Conservation (phyloP, 2,797 vertebrate species). For the Vireo griseus region DNA sequence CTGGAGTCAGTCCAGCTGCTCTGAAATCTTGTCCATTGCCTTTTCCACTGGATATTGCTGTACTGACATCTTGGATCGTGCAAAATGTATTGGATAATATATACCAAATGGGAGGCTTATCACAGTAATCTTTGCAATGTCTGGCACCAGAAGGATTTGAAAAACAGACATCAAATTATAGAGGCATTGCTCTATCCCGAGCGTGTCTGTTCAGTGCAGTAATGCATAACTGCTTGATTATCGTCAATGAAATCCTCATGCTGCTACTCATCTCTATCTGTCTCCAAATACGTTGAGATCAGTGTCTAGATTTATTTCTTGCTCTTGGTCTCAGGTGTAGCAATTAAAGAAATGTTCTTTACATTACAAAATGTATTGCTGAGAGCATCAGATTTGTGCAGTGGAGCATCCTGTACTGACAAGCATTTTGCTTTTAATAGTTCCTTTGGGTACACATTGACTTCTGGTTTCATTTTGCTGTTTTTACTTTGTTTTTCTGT, state of each 20-base stretch:
- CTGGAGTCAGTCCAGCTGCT: background rate
- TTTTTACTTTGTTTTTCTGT: slow-evolving; percentile 44
- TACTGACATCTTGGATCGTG: background rate
- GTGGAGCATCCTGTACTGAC: slow-evolving; percentile 39
- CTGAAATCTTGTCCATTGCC: background rate
- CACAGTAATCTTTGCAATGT: background rate
- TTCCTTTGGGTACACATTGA: slow-evolving; percentile 20
- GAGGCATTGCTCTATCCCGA: background rate
- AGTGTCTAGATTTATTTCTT: slow-evolving; percentile 28
- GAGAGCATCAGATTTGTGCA: slow-evolving; percentile 54
- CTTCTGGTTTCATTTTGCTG: slow-evolving; percentile 40
- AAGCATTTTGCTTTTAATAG: slow-evolving; percentile 54
- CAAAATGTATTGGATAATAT: background rate
- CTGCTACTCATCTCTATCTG: slow-evolving; percentile 18
- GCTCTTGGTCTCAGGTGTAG: slow-evolving; percentile 52
- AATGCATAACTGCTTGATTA: slow-evolving; percentile 20
- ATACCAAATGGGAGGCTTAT: background rate
- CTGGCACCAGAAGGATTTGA: slow-evolving; percentile 12
- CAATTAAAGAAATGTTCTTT: slow-evolving; percentile 57
- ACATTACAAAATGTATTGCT: background rate
- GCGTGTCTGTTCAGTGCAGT: background rate
- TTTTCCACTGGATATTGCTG: background rate
- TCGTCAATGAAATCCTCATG: background rate
- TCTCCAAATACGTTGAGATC: background rate
- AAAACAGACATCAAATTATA: background rate